Conservation (phyloP, 35 echinoderm and acorn worm species). For the Stichopus chloronotus region DNA sequence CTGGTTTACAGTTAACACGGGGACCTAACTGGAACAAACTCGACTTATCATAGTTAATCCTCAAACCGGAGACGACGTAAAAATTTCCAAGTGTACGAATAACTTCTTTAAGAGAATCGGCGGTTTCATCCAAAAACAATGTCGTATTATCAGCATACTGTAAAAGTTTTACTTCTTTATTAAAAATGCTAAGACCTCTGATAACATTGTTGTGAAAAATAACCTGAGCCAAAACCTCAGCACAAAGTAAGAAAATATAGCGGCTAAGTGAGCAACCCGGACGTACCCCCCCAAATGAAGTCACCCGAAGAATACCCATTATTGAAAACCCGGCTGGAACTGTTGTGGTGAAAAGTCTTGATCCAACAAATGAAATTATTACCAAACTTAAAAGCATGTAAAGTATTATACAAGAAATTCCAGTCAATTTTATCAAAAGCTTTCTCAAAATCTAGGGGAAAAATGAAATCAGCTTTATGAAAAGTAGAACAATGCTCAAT, state of each 20-base stretch:
- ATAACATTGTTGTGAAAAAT: background rate
- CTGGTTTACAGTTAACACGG: background rate
- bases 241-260: background rate
- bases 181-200: background rate
- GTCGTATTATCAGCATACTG: constrained; percentile 1
- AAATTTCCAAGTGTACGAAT: background rate
- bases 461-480: background rate
- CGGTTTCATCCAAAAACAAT: constrained; percentile 2
- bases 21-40: background rate
- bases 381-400: background rate
- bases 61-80: background rate
- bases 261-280: background rate
- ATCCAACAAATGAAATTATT: background rate
- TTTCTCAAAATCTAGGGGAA: background rate
- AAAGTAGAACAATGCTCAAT: background rate
- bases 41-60: background rate
- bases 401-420: background rate
- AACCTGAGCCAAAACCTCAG: background rate
- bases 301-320: background rate
- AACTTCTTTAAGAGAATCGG: constrained; percentile 5
- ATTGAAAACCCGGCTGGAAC: background rate
- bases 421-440: too few relatives aligned
- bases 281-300: background rate
- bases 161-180: background rate
- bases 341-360: background rate